phyloP scores from a whole-genome alignment of 2,797 vertebrate species.

The Rhinoraja longicauda region DNA sequence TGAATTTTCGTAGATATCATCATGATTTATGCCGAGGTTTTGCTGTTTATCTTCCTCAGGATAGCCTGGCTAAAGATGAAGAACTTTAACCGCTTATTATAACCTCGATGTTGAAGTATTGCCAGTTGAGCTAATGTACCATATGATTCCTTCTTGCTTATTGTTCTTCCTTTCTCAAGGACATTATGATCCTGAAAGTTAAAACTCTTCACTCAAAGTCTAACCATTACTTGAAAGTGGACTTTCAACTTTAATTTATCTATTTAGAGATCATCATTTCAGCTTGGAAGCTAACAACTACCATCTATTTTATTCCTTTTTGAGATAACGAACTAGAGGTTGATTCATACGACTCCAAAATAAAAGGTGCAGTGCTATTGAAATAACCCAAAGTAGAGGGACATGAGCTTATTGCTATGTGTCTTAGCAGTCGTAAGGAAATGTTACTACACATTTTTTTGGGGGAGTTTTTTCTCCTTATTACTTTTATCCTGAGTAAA shows the following conservation, averaged over 20 bases:
- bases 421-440: too few relatives aligned
- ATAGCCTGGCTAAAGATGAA: conserved; percentile 59
- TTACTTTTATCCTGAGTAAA: too few relatives aligned
- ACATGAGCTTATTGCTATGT: too few relatives aligned
- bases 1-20: not conserved
- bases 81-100: conserved; percentile 45
- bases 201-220: not conserved
- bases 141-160: not conserved
- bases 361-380: too few relatives aligned
- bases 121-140: not conserved
- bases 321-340: not conserved
- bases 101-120: not conserved
- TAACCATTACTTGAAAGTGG: not conserved
- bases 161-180: not conserved
- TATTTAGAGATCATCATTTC: not conserved
- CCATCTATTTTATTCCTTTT: not conserved
- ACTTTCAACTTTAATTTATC: not conserved
- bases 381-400: too few relatives aligned
- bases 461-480: too few relatives aligned
- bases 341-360: too few relatives aligned
- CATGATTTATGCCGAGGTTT: not conserved
- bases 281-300: not conserved
- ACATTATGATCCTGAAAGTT: not conserved
- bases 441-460: too few relatives aligned
- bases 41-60: conserved; percentile 50